These are phyloP conservation scores for Haliaeetus leucogaster DNA, from an alignment of 2,113 vertebrate species.

Conservation along the genomic window DNA sequence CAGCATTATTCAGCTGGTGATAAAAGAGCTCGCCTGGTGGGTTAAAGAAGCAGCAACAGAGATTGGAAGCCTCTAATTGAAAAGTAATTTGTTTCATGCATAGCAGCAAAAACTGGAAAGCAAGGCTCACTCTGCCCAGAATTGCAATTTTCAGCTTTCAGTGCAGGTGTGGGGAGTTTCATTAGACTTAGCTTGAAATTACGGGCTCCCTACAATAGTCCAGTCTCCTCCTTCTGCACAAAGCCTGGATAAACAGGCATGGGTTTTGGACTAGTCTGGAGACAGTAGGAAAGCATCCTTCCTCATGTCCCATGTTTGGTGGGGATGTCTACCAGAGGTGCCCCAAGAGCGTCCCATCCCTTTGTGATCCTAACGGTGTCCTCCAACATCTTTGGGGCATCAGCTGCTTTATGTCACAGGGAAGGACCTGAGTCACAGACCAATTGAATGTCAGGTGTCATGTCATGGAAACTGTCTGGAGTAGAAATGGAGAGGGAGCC, in stretches of 20 bases:
- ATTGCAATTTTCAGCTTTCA: background rate
- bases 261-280: background rate
- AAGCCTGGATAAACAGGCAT: background rate
- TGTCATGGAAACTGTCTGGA: background rate
- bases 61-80: background rate
- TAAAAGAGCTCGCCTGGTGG: background rate
- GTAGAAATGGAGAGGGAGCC: background rate
- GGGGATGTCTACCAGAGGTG: background rate
- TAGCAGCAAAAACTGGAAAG: background rate
- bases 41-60: background rate
- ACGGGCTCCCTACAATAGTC: background rate
- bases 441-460: background rate
- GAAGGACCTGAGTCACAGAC: background rate
- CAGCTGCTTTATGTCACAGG: background rate
- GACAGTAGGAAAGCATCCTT: background rate
- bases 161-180: background rate
- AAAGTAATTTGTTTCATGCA: background rate
- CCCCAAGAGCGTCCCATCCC: background rate
- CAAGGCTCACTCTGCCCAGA: background rate
- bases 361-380: background rate
- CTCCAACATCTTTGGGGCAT: background rate
- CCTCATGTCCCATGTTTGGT: rapidly evolving
- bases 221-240: background rate
- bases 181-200: background rate
- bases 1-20: background rate